Base-by-base conservation (phyloP, 64 coral and sea anemone genomes). In the Pocillopora verrucosa region DNA sequence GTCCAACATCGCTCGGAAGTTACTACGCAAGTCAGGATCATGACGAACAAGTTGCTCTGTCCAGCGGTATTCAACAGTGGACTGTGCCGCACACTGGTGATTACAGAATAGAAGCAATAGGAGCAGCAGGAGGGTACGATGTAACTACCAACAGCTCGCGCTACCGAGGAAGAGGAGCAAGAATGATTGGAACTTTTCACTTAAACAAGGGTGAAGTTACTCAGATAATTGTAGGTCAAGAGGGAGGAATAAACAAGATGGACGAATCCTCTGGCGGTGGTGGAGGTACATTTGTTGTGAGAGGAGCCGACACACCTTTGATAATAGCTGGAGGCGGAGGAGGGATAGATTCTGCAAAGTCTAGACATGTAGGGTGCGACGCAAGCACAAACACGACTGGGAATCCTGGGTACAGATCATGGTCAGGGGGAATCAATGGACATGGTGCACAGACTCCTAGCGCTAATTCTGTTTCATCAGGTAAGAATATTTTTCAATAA, bases 311-410 rank as follows among this genome's bases (percentile, higher is more conserved):
- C 89, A 92, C 73, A 34, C 82, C 83, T 14, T 76, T 92, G 26
- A 87, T 87, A 64, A 64, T 92, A 74, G 91, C 91, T 68, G 91
- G 92, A 65, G 92, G 87, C 17, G 87, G 87, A n/a, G 86, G 77
- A 38, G 92, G 92, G 11, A 61, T 84, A 13, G 57, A 83, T 16
- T 12, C 0, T 0, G 68, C 77, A 22, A 11, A 10, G 0, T 76
- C 75, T 1, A 70, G 87, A 60, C 79, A 89, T 83, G 60, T 79
- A 20, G 20, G 13, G 17, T 89, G 84, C 25, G 59, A 89, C 45
- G 92, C 78, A 19, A 83, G 62, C 26, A 26, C 13, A 15, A 34
- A 37, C 36, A 93, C 92, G 82, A 65, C 77, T 56, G 92, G 92
- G 26, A 73, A 22, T 11, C 16, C 17, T 73, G 92, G 86, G 63